Evolutionary conservation across 1,140 invertebrate species (phyloP).

Genomic region (Hesperophylax magnus): DNA sequence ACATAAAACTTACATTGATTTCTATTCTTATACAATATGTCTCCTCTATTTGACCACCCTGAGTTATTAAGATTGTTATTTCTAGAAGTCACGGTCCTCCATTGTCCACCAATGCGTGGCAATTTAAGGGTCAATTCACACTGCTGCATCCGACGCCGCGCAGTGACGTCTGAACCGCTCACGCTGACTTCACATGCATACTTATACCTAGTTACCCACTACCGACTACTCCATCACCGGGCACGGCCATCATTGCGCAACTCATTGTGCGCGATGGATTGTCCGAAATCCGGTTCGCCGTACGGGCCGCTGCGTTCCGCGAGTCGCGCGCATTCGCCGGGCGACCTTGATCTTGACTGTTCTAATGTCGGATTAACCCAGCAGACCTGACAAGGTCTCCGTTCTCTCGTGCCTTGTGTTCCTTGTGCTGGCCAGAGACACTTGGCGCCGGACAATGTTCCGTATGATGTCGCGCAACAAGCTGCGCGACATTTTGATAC

Average conservation of each 20-base stretch:
- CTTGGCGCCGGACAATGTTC: no score
- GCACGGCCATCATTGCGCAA: conserved; percentile 1
- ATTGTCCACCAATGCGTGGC: no score
- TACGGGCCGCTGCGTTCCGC: not conserved
- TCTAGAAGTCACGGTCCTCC: no score
- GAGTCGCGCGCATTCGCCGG: conserved; percentile 19
- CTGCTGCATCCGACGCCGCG: no score
- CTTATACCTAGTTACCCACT: not conserved
- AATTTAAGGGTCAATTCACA: no score
- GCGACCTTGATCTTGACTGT: conserved; percentile 38
- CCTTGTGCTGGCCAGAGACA: no score
- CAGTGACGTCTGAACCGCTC: not conserved
- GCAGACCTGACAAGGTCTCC: conserved; percentile 19
- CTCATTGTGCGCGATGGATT: conserved; percentile 4
- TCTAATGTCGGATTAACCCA: conserved; percentile 28
- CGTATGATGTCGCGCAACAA: no score
- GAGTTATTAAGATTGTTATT: no score
- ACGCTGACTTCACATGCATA: not conserved
- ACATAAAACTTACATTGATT: no score
- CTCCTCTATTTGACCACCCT: no score
- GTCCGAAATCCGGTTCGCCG: conserved; percentile 26
- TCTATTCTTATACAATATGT: no score
- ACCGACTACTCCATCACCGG: not conserved
- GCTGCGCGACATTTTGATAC: no score
- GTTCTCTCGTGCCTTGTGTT: not conserved